Evolutionary conservation across 1,140 invertebrate genomes (phyloP).

Genomic region (Pogonognathellus flavescens): DNA sequence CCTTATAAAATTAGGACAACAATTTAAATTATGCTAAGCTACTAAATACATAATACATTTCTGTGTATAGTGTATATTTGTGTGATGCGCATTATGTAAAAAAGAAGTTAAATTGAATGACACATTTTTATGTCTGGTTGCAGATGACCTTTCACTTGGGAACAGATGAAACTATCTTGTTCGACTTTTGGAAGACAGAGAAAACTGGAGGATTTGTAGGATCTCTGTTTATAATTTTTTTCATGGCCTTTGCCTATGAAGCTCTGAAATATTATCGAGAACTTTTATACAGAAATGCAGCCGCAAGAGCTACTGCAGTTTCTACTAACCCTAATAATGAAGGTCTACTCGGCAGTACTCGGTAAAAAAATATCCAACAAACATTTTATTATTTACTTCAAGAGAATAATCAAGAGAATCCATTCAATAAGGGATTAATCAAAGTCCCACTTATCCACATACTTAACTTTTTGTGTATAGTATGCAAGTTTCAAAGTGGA

Average conservation of each 20-base stretch:
- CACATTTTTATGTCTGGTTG: too few species aligned
- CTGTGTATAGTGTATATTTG: too few species aligned
- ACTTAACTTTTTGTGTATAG: too few species aligned
- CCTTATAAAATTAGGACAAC: too few species aligned
- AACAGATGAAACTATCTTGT: conserved; percentile 66
- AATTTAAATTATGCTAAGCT: too few species aligned
- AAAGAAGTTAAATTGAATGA: too few species aligned
- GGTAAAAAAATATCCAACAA: background rate
- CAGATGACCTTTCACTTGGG: conserved; percentile 71
- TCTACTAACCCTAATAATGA: background rate
- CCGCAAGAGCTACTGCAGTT: background rate
- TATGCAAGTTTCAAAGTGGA: too few species aligned
- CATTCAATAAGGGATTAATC: too few species aligned
- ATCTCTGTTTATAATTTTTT: conserved; percentile 70
- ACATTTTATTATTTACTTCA: background rate
- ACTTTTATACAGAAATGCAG: conserved; percentile 50
- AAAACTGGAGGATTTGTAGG: conserved; percentile 67
- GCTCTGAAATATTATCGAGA: conserved; percentile 70
- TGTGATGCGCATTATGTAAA: too few species aligned
- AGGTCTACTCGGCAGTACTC: background rate
- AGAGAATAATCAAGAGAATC: too few species aligned
- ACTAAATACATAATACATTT: too few species aligned
- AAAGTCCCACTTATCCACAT: too few species aligned
- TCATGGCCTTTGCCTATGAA: conserved; percentile 71
- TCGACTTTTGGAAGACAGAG: conserved; percentile 67